Evolutionary conservation across 1,140 invertebrate species (phyloP), one percentile per base, ranked within the genome.

Genomic region (Drosophila watanabei): DNA sequence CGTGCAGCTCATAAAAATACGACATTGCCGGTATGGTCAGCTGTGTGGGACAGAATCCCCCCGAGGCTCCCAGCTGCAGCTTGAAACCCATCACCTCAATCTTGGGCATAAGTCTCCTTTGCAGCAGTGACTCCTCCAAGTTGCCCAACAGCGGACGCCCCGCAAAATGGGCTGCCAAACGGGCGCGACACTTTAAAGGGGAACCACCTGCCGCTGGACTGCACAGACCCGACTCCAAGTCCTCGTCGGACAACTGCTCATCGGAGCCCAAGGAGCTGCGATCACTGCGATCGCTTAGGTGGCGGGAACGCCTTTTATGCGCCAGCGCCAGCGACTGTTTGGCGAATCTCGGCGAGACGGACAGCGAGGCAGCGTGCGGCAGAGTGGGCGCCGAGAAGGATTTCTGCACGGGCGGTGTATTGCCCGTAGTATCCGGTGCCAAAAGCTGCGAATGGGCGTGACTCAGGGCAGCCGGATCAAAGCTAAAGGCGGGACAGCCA

Each of bases 51-150:
- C 98, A 98, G 94, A 99, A 99, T 4, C 96, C 95, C 8, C 98
- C 98, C 68, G 97, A 98, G 1, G 98, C 98, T 7, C 98, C 98
- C 41, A 99, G 94, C 92, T 99, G 97, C 0, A 98, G 97, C 4
- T 96, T 97, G 93, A 99, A 99, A 28, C 98, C 98, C 79, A 98
- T 96, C 11, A 99, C 98, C 10, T 97, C 98, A 10, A 96, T 96
- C 28, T 97, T 97, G 2, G 98, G 98, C 89, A 98, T 96, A 58
- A 99, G 94, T 48, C 98, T 95, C 16, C 98, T 97, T 90, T 99
- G 98, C 48, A 99, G 94, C 10, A 98, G 96, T 4, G 97, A 98
- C 93, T 99, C 98, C 94, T 99, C 98, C 94, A 99, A 98, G 91
- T 94, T 90, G 70, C 94, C 92, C 10, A 93, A 57, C 56, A 93